Percentiles rank a stretch among this genome's conserved stretches.
phyloP scores from a whole-genome alignment of 1,140 invertebrate genomes.

The Apis mellifera region Amel_HAv3.1 CM009931.2:9826501-9827000 shows the following conservation, averaged over 20 bases:
- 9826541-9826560: background rate
- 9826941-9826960: no score
- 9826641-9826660: background rate
- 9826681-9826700: no score
- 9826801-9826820: no score
- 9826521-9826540: background rate
- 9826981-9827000: no score
- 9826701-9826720: background rate
- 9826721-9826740: background rate
- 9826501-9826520: no score
- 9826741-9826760: background rate
- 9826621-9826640: background rate
- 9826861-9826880: no score
- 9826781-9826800: background rate
- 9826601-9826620: background rate
- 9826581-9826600: background rate
- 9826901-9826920: no score
- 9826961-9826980: no score
- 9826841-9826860: no score
- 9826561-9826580: background rate
- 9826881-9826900: no score
- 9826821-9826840: no score
- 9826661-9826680: background rate
- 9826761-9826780: background rate
- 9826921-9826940: no score